These are phyloP conservation scores for Vandiemenella viatica DNA, from an alignment of 2,888 invertebrate species.

Conservation along the genomic window DNA sequence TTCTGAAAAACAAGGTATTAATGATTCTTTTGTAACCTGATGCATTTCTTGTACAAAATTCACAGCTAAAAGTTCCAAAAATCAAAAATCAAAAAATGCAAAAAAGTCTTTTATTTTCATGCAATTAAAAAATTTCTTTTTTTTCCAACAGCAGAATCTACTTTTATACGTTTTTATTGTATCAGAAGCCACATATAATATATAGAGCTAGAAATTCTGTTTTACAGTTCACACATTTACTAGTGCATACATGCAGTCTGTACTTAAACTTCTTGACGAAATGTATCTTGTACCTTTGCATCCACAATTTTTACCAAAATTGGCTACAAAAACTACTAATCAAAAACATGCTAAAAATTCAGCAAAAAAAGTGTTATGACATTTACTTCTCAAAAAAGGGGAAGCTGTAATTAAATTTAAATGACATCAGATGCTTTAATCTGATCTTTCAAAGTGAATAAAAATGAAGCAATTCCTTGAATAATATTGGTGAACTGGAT, in stretches of 20 bases:
- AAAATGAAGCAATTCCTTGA: constrained; percentile 7
- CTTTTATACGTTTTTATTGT: background rate
- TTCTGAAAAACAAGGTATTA: too few species aligned
- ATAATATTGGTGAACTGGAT: constrained; percentile 1
- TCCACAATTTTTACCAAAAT: constrained; percentile 16
- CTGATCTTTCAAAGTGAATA: background rate
- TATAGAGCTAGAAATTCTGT: constrained; percentile 12
- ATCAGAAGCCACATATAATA: constrained; percentile 1
- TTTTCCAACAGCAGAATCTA: too few species aligned
- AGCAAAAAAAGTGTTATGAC: constrained; percentile 8
- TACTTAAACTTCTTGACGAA: constrained; percentile 1
- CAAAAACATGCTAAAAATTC: constrained; percentile 17
- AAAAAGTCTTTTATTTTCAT: too few species aligned
- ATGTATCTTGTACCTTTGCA: constrained; percentile 8
- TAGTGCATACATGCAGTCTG: constrained; percentile 18
- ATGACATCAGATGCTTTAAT: background rate
- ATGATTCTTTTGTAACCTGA: too few species aligned
- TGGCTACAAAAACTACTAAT: constrained; percentile 17
- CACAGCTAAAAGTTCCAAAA: too few species aligned
- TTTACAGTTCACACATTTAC: constrained; percentile 16
- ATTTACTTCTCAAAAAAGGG: background rate
- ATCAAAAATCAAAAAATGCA: too few species aligned
- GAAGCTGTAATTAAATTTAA: background rate
- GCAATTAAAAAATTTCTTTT: too few species aligned
- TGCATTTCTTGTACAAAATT: too few species aligned